A percentile compares a stretch with the other conserved stretches of the same genome.
phyloP scores from a whole-genome alignment of 2,888 invertebrate species.

The Pyralis farinalis region DNA sequence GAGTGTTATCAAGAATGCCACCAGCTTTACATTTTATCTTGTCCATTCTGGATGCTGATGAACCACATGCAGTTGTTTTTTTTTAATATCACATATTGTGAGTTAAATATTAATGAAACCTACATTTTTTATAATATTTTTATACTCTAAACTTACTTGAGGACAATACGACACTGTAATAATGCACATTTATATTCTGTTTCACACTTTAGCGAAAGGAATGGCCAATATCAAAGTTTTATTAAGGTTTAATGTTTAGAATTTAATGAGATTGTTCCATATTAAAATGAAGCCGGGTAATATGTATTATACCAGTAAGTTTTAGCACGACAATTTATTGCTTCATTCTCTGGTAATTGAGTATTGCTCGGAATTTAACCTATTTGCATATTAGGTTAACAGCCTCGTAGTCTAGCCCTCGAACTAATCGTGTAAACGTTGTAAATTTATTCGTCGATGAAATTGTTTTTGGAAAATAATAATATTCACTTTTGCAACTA shows the following conservation, averaged over 20 bases:
- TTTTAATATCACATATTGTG: too few species aligned
- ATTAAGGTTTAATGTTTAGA: neutral
- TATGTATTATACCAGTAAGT: neutral
- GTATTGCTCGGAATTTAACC: slow-evolving; percentile 8
- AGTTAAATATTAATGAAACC: too few species aligned
- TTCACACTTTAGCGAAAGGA: neutral
- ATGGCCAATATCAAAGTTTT: neutral
- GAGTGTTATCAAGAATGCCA: too few species aligned
- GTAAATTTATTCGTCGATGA: too few species aligned
- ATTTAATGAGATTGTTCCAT: neutral
- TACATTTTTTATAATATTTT: too few species aligned
- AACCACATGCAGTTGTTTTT: too few species aligned
- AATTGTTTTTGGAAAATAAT: too few species aligned
- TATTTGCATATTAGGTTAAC: slow-evolving; percentile 16
- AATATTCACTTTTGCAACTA: too few species aligned
- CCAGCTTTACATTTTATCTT: too few species aligned
- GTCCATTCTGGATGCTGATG: too few species aligned
- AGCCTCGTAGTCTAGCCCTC: slow-evolving; percentile 3
- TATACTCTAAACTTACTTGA: too few species aligned
- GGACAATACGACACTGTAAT: too few species aligned
- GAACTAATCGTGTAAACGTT: neutral
- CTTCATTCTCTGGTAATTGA: slow-evolving; percentile 18
- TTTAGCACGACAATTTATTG: slow-evolving; percentile 13
- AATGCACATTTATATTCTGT: neutral
- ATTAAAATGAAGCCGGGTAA: neutral